A percentile compares a stretch with the other conserved stretches of the same genome.
Evolutionary conservation across 2,797 vertebrate species (phyloP).

Genomic region (Jordanella pulchra): DNA sequence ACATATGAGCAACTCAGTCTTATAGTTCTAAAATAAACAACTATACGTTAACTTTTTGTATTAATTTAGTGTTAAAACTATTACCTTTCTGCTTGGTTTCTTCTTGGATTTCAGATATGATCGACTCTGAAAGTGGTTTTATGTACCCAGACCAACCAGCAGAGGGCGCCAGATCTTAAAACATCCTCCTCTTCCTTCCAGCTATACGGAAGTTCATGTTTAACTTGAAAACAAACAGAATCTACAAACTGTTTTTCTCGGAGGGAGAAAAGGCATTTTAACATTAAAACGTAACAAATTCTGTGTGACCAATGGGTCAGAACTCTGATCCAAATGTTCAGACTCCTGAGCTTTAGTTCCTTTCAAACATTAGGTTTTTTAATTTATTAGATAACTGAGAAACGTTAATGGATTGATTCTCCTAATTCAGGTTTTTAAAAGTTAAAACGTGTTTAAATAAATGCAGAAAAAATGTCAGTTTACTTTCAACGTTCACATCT

Average conservation of each 20-base stretch:
- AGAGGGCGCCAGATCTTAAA: slow-evolving; percentile 32
- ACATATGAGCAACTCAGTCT: no score
- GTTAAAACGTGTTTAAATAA: background rate
- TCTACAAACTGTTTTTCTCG: background rate
- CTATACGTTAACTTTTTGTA: no score
- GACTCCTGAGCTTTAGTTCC: background rate
- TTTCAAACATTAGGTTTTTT: background rate
- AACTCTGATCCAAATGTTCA: no score
- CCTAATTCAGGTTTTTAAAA: background rate
- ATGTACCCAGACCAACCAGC: slow-evolving; percentile 5
- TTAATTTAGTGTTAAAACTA: no score
- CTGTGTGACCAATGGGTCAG: background rate
- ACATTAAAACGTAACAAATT: background rate
- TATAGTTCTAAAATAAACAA: no score
- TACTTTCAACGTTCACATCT: background rate
- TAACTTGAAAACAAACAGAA: slow-evolving; percentile 18
- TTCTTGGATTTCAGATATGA: no score
- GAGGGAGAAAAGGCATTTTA: background rate
- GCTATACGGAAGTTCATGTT: slow-evolving; percentile 7
- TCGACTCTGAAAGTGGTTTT: no score
- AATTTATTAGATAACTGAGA: background rate
- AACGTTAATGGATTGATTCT: no score
- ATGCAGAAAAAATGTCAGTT: background rate
- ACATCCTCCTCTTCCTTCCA: background rate
- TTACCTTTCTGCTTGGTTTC: no score